Percentiles rank a stretch among this genome's conserved stretches.
phyloP scores from a whole-genome alignment of 2,888 invertebrate species.

The Bugula neritina region DNA sequence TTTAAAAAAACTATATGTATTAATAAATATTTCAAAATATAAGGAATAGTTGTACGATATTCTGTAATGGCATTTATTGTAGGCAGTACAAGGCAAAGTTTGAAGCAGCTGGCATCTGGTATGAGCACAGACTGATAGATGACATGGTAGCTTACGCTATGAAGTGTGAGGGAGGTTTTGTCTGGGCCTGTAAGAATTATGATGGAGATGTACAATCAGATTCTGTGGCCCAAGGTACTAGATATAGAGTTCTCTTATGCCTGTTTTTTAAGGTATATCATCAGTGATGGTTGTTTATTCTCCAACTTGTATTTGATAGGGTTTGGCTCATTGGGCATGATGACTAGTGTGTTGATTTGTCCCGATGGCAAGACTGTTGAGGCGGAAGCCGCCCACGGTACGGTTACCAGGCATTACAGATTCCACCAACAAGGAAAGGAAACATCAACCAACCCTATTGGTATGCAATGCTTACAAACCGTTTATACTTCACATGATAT shows the following conservation, averaged over 20 bases:
- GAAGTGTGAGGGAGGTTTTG: slow-evolving; percentile 97
- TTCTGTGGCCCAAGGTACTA: slow-evolving; percentile 91
- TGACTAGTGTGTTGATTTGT: slow-evolving; percentile 94
- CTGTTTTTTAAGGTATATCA: no score
- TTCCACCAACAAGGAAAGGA: slow-evolving; percentile 72
- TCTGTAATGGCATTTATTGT: no score
- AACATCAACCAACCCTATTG: slow-evolving; percentile 97
- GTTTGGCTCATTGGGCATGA: slow-evolving; percentile 81
- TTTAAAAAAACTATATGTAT: no score
- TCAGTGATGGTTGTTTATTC: no score
- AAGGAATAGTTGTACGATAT: no score
- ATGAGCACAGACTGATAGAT: slow-evolving; percentile 95
- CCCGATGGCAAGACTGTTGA: slow-evolving; percentile 98
- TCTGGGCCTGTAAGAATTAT: slow-evolving; percentile 99
- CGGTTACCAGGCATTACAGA: slow-evolving; percentile 81
- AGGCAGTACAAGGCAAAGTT: slow-evolving; percentile 75
- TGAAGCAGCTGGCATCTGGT: slow-evolving; percentile 86
- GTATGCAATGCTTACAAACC: slow-evolving; percentile 38
- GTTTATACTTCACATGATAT: neutral
- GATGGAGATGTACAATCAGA: slow-evolving; percentile 99
- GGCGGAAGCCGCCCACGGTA: slow-evolving; percentile 96
- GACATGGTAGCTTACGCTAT: slow-evolving; percentile 98
- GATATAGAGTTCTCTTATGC: no score
- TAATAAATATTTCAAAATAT: no score
- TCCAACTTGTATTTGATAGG: no score